A percentile compares a stretch with the other conserved stretches of the same genome.
phyloP scores from a whole-genome alignment of 2,797 vertebrate genomes.

The Eulemur mongoz region DNA sequence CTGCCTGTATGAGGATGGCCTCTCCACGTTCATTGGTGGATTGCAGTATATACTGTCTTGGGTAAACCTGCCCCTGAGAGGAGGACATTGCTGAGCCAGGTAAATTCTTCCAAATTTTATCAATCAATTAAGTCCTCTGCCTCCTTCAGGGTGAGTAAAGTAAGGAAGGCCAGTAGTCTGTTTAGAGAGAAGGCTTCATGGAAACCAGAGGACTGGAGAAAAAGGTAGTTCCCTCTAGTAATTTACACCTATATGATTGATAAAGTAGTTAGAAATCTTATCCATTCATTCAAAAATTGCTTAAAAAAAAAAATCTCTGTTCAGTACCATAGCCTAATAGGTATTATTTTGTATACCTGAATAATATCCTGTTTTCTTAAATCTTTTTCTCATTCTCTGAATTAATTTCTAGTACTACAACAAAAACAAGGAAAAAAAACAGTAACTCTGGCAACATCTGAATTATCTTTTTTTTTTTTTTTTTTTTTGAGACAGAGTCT shows the following conservation, averaged over 20 bases:
- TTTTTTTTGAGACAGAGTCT: too few species aligned
- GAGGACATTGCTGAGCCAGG: not conserved
- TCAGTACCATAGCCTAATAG: not conserved
- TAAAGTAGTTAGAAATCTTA: constrained; percentile 12
- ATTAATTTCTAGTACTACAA: constrained; percentile 31
- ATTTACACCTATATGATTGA: not conserved
- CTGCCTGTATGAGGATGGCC: not conserved
- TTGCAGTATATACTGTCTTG: not conserved
- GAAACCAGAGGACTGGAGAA: constrained; percentile 8
- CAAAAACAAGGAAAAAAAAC: not conserved
- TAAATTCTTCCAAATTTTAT: constrained; percentile 22
- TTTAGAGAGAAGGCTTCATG: not conserved
- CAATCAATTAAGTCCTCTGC: not conserved
- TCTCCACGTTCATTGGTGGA: not conserved
- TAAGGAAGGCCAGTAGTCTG: not conserved
- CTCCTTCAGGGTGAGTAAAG: not conserved
- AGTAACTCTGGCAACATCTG: not conserved
- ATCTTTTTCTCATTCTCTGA: not conserved
- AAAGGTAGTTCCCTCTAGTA: not conserved
- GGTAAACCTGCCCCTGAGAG: not conserved
- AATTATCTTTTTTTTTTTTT: not conserved
- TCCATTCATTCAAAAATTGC: not conserved
- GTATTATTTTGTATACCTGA: constrained; percentile 4
- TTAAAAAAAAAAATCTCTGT: not conserved
- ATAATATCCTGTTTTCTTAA: constrained; percentile 14